A percentile compares a stretch with the other conserved stretches of the same genome.
phyloP scores from a whole-genome alignment of 2,888 invertebrate genomes.

The Steinernema carpocapsae region DNA sequence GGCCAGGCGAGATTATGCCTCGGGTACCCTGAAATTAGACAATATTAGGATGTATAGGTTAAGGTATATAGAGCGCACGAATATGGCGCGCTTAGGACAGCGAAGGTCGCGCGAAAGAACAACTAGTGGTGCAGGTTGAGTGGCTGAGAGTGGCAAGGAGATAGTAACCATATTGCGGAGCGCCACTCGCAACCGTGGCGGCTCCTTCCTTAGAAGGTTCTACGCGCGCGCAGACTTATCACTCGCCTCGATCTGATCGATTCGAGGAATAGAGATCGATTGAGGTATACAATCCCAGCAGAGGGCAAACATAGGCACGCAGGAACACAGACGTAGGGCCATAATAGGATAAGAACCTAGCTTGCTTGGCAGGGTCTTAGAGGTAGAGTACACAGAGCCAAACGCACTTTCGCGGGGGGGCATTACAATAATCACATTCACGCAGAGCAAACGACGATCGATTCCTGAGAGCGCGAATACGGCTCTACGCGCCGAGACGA shows the following conservation, averaged over 20 bases:
- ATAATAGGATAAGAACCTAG: background rate
- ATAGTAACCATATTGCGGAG: constrained; percentile 28
- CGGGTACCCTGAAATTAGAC: constrained; percentile 5
- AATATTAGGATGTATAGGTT: background rate
- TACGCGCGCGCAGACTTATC: constrained; percentile 11
- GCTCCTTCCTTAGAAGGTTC: background rate
- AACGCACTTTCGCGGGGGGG: constrained; percentile 12
- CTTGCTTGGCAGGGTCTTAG: background rate
- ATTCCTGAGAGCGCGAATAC: constrained; percentile 11
- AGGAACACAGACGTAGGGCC: background rate
- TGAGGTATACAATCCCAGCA: background rate
- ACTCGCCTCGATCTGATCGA: constrained; percentile 29
- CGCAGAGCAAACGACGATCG: background rate
- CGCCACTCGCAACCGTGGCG: constrained; percentile 19
- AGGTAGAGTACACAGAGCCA: background rate
- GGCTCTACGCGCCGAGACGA: constrained; percentile 23
- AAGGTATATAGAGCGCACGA: background rate
- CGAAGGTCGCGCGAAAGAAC: constrained; percentile 1
- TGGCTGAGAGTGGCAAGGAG: background rate
- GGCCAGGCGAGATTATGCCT: background rate
- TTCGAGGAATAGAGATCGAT: constrained; percentile 10
- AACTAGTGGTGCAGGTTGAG: background rate
- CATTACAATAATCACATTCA: constrained; percentile 12
- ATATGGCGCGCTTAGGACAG: background rate
- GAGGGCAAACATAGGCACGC: background rate